Base-by-base conservation (phyloP, 2,888 invertebrate species). In the Bellardia bayeri region DNA sequence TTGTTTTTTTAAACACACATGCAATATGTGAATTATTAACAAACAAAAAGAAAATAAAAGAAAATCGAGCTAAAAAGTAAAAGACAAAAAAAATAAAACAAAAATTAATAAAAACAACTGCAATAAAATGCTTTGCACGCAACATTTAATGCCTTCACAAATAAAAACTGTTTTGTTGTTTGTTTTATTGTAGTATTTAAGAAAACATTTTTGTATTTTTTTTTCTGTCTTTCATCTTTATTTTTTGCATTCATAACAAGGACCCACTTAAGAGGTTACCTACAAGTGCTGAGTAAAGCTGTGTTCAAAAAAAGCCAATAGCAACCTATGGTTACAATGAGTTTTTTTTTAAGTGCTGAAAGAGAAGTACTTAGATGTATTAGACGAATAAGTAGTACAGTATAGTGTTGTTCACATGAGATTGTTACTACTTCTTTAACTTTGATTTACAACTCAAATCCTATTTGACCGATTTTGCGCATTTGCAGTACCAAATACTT, bases 111-210 rank as follows among this genome's bases (percentile, higher is more conserved):
- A 33, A 61, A 33, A 33, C 33, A 61, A 69, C 2, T 61, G 69
- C 69, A 80, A 54, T 63, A 30, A 63, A 71, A 71, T 66, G 56
- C 40, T 82, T 75, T 37, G 68, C 82, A 79, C 82, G 82, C 86
- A 82, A 66, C 83, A 80, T 87, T 86, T 61, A 87, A 87, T 76
- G 75, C 81, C 76, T 54, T 54, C 78, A 75, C 78, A 86, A 74
- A 79, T 71, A 79, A 86, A 86, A 56, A 82, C 58, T 42, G 16
- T 64, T 64, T 63, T 49, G 40, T 69, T n/a, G 33, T 58, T 82
- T 68, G 6, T 37, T 79, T 80, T 69, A 14, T 80, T 61, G 51
- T 42, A 13, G 63, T 63, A 11, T 42, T 45, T 61, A 7, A 33
- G n/a, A 30, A 58, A 58, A 58, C 4, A 74, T 45, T 16, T 1